A percentile compares a stretch with the other conserved stretches of the same genome.
phyloP scores from a whole-genome alignment of 2,797 vertebrate genomes.

The Myotis planiceps region DNA sequence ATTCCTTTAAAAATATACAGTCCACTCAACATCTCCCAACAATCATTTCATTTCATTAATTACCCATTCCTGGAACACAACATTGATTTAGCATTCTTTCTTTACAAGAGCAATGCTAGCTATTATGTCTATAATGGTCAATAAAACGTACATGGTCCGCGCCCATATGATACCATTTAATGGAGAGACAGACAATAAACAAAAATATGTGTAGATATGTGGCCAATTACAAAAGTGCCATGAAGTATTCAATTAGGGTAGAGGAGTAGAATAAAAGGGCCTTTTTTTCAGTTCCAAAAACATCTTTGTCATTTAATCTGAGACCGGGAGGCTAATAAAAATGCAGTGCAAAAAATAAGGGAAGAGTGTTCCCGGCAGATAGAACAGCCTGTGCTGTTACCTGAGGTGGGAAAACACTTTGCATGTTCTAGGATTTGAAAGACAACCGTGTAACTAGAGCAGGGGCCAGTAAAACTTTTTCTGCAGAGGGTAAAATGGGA shows the following conservation, averaged over 20 bases:
- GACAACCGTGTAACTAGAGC: background rate
- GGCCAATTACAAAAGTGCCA: background rate
- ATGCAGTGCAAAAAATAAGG: background rate
- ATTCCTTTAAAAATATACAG: background rate
- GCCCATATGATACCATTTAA: background rate
- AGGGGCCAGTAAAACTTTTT: background rate
- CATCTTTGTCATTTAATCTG: background rate
- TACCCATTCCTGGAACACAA: background rate
- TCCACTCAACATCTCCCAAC: background rate
- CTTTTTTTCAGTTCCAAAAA: background rate
- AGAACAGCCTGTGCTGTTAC: background rate
- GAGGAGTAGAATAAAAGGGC: background rate
- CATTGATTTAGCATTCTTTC: background rate
- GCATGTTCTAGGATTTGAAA: conserved; percentile 59
- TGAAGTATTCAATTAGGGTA: background rate
- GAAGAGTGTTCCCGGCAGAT: background rate
- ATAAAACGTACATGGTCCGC: background rate
- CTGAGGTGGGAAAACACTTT: background rate
- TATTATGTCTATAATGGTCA: background rate
- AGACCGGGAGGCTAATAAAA: background rate
- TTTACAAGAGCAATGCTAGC: background rate
- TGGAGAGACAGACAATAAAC: conserved; percentile 33
- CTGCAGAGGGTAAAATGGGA: background rate
- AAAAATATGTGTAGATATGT: background rate
- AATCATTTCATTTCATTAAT: conserved; percentile 2